Evolutionary conservation across 2,113 vertebrate species (phyloP).

Genomic region (Melospiza georgiana): DNA sequence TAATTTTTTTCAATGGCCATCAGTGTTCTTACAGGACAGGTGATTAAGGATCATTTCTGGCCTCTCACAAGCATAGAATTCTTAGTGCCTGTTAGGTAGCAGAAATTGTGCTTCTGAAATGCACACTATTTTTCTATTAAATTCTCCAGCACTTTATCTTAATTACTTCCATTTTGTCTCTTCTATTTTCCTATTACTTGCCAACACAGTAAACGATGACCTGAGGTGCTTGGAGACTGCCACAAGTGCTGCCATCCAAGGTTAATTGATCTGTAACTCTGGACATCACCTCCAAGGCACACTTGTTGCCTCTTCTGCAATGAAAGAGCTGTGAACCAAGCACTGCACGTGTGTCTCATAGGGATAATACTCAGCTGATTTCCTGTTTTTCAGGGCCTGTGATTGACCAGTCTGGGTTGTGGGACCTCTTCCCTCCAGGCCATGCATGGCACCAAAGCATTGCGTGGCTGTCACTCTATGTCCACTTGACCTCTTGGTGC

Average conservation of each 20-base stretch:
- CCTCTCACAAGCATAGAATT: background rate
- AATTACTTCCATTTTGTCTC: background rate
- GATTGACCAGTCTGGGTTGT: background rate
- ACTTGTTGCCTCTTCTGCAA: background rate
- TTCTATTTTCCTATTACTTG: background rate
- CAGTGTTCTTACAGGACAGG: background rate
- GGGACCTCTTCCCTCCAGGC: background rate
- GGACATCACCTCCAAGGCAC: background rate
- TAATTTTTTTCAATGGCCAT: background rate
- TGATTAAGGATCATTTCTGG: background rate
- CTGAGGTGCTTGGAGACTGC: background rate
- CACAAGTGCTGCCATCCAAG: background rate
- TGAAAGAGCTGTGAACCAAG: background rate
- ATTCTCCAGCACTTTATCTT: background rate
- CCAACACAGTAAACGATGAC: background rate
- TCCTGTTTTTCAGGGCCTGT: background rate
- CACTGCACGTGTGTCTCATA: fast-evolving
- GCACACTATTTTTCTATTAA: background rate
- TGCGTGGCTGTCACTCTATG: fast-evolving
- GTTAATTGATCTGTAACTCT: background rate
- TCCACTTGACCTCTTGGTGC: background rate
- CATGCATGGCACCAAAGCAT: background rate
- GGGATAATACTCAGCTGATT: background rate
- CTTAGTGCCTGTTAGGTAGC: background rate
- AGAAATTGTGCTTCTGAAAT: background rate